These are phyloP conservation scores for Proterorhinus semilunaris DNA, from an alignment of 2,113 vertebrate species.

Conservation along the genomic window DNA sequence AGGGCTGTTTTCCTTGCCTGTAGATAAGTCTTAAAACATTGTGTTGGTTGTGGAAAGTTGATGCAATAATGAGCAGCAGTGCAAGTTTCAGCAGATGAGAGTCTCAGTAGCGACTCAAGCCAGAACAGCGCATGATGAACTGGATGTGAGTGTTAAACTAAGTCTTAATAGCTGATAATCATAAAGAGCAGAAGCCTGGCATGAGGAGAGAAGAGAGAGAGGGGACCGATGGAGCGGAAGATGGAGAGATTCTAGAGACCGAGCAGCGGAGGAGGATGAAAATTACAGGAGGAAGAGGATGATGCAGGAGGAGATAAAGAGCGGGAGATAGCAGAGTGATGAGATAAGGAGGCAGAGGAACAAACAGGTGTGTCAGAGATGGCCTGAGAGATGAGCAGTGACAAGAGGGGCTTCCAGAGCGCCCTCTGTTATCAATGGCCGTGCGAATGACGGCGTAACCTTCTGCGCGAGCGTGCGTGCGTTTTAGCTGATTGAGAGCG, in stretches of 20 bases:
- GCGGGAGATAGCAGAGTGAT: slow-evolving; percentile 49
- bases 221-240: slow-evolving; percentile 21
- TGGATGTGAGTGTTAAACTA: slow-evolving; percentile 45
- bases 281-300: slow-evolving; percentile 45
- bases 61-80: not conserved
- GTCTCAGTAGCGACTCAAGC: not conserved
- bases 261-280: not conserved
- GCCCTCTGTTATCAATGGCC: slow-evolving; percentile 58
- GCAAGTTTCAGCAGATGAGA: not conserved
- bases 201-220: slow-evolving; percentile 24
- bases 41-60: not conserved
- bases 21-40: no score
- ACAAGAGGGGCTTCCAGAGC: slow-evolving; percentile 68
- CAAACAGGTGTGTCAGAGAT: slow-evolving; percentile 69
- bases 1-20: no score
- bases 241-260: slow-evolving; percentile 18
- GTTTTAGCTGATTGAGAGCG: slow-evolving; percentile 69
- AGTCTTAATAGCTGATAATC: slow-evolving; percentile 55
- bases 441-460: slow-evolving; percentile 73
- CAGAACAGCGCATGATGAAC: slow-evolving; percentile 15
- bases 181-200: slow-evolving; percentile 40
- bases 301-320: slow-evolving; percentile 51
- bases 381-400: slow-evolving; percentile 64
- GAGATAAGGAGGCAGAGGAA: slow-evolving; percentile 63
- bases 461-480: slow-evolving; percentile 46